A percentile compares a stretch with the other conserved stretches of the same genome.
These are phyloP conservation scores for Anisognathus igniventris DNA, from an alignment of 2,797 vertebrate species.

Conservation along the genomic window DNA sequence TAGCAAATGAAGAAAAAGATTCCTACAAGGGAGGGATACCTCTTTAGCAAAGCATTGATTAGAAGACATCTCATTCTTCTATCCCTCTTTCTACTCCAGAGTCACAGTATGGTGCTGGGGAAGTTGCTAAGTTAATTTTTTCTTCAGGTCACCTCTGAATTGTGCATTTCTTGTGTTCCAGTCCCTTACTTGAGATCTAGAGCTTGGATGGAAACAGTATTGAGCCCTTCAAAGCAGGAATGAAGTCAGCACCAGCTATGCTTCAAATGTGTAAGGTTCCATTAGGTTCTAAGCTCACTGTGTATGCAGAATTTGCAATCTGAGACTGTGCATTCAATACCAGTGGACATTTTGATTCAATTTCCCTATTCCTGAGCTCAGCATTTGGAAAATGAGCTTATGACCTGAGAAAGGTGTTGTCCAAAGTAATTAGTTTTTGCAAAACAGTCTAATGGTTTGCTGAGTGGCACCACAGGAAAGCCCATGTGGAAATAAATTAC, in stretches of 20 bases:
- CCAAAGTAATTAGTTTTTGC: constrained; percentile 22
- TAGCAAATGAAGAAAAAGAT: rapidly evolving
- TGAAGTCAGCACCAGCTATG: background rate
- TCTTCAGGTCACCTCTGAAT: background rate
- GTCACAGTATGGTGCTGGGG: background rate
- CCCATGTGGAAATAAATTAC: background rate
- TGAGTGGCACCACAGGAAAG: background rate
- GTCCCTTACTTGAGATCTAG: background rate
- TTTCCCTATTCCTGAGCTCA: background rate
- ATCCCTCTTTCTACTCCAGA: background rate
- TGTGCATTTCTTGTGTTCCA: rapidly evolving
- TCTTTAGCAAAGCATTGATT: background rate
- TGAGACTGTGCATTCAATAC: background rate
- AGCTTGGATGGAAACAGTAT: background rate
- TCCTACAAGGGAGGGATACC: background rate
- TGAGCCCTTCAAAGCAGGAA: background rate
- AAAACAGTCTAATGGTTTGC: background rate
- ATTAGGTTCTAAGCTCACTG: background rate
- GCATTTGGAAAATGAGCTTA: background rate
- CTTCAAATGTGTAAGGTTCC: background rate
- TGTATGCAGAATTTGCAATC: background rate
- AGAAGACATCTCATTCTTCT: background rate
- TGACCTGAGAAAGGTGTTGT: background rate
- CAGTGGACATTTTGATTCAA: background rate
- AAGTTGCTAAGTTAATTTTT: background rate